These are phyloP conservation scores for Campylomormyrus tamandua DNA, from an alignment of 2,113 vertebrate genomes.

Conservation along the genomic window DNA sequence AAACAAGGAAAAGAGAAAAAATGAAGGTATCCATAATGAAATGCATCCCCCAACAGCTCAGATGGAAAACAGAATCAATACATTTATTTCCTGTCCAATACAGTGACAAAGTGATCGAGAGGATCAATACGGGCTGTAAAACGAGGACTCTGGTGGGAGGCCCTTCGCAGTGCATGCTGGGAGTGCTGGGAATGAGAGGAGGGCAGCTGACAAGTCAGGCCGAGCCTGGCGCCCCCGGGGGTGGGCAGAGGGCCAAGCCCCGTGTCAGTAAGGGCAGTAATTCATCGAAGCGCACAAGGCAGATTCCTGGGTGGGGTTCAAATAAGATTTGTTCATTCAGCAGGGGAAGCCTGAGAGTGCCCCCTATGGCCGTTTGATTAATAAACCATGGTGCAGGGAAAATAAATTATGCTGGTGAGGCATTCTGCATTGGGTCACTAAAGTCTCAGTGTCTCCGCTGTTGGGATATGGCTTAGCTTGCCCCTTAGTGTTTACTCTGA, in stretches of 20 bases:
- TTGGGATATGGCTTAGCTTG: background rate
- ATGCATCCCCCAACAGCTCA: background rate
- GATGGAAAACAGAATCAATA: constrained; percentile 10
- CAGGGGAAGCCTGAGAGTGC: background rate
- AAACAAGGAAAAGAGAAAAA: background rate
- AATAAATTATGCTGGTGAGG: background rate
- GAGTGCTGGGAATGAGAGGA: background rate
- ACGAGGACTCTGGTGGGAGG: background rate
- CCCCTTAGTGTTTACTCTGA: background rate
- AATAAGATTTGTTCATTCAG: background rate
- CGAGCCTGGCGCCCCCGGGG: background rate
- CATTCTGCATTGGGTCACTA: background rate
- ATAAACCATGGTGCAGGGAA: background rate
- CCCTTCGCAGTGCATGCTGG: background rate
- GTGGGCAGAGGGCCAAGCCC: background rate
- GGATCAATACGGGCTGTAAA: constrained; percentile 2
- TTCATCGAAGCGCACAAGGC: background rate
- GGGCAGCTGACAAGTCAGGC: background rate
- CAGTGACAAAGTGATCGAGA: background rate
- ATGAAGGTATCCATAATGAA: background rate
- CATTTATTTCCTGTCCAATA: background rate
- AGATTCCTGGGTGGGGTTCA: background rate
- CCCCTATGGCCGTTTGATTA: background rate
- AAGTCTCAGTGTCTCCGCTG: background rate
- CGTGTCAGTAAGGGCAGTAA: background rate